Evolutionary conservation across 2,888 invertebrate species (phyloP).

Genomic region (Lycia hirtaria): DNA sequence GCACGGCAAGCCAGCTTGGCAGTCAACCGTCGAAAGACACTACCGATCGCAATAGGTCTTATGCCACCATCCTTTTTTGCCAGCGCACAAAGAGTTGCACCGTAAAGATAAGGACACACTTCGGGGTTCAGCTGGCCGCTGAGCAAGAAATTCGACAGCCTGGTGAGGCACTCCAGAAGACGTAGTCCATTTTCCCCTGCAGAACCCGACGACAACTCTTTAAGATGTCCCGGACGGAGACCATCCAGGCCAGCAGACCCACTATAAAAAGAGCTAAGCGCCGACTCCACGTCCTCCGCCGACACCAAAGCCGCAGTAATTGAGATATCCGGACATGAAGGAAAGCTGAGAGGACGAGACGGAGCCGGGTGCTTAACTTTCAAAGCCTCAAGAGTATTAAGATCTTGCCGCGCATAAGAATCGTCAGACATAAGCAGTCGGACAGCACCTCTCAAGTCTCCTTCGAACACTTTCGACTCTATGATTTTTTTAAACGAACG

Average conservation of each 20-base stretch:
- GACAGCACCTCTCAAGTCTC: not conserved
- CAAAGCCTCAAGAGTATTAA: not conserved
- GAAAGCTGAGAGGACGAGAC: not conserved
- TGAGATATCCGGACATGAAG: not conserved
- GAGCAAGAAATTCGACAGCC: no score
- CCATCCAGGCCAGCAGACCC: not conserved
- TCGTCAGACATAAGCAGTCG: not conserved
- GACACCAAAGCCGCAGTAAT: not conserved
- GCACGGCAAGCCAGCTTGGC: no score
- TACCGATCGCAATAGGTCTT: no score
- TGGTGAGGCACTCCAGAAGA: not conserved
- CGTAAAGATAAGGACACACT: no score
- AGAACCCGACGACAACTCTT: not conserved
- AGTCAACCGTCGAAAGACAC: no score
- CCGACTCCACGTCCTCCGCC: not conserved
- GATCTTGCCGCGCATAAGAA: not conserved
- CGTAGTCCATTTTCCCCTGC: not conserved
- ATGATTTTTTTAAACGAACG: not conserved
- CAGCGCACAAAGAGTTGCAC: no score
- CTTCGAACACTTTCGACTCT: not conserved
- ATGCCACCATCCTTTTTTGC: no score
- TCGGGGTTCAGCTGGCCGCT: no score
- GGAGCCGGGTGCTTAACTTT: not conserved
- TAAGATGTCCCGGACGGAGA: not conserved
- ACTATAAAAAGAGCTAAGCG: not conserved